Evolutionary conservation across 2,888 invertebrate genomes (phyloP).

Genomic region (Acrocyrtus sp.): DNA sequence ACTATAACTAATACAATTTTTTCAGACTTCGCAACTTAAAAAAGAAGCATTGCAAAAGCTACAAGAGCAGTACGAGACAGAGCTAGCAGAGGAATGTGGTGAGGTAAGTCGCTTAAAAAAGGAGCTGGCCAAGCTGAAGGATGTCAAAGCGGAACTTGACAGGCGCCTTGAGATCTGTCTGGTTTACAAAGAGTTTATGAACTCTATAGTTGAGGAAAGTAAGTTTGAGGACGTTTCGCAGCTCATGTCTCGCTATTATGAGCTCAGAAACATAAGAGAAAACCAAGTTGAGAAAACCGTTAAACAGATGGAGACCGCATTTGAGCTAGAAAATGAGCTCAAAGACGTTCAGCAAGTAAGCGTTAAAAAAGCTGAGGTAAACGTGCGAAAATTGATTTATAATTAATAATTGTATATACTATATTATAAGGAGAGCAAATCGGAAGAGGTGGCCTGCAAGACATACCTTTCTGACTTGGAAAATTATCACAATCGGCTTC

Average conservation of each 20-base stretch:
- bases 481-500: conserved; percentile 6
- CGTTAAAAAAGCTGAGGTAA: background rate
- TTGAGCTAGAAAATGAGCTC: conserved; percentile 18
- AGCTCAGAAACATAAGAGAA: conserved; percentile 25
- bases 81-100: conserved; percentile 4
- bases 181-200: conserved; percentile 26
- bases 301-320: conserved; percentile 20
- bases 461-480: conserved; percentile 15
- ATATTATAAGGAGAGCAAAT: conserved; percentile 5
- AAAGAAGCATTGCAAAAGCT: conserved; percentile 15
- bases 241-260: conserved; percentile 29
- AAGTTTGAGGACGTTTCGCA: conserved; percentile 25
- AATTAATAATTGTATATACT: too few relatives aligned
- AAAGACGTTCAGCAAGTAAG: conserved; percentile 17
- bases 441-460: conserved; percentile 4
- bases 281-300: conserved; percentile 24
- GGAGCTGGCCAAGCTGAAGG: conserved; percentile 5
- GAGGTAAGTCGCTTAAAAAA: conserved; percentile 24
- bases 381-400: too few relatives aligned
- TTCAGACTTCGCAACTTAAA: conserved; percentile 15
- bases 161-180: background rate
- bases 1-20: too few relatives aligned
- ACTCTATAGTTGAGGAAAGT: conserved; percentile 20
- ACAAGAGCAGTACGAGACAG: background rate
- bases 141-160: conserved; percentile 21